These are phyloP conservation scores for Troides helena DNA, from an alignment of 2,888 invertebrate genomes.

Conservation along the genomic window DNA sequence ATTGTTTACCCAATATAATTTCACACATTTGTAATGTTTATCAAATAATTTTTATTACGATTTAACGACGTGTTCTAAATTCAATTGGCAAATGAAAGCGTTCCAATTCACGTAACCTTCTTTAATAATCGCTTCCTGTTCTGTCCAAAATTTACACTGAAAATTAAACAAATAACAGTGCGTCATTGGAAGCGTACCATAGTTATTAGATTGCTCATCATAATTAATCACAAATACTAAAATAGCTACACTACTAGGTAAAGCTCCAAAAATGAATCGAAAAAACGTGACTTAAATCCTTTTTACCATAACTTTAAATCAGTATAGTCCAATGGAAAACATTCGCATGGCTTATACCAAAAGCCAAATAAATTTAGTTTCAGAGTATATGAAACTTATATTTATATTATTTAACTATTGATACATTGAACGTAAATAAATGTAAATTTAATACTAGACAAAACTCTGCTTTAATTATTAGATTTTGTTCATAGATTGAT, in stretches of 20 bases:
- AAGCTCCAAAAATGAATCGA: too few species aligned
- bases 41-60: not conserved
- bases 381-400: too few species aligned
- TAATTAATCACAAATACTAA: too few species aligned
- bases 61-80: constrained; percentile 68
- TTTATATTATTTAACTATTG: too few species aligned
- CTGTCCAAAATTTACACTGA: constrained; percentile 68
- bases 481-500: too few species aligned
- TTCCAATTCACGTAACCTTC: constrained; percentile 73
- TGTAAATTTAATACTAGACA: not conserved
- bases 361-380: too few species aligned
- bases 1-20: not conserved
- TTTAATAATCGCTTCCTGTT: constrained; percentile 55
- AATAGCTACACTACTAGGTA: too few species aligned
- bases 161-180: not conserved
- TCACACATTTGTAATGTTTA: not conserved
- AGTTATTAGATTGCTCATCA: not conserved
- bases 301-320: too few species aligned
- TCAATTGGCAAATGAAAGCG: constrained; percentile 70
- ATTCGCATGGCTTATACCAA: too few species aligned
- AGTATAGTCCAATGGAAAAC: too few species aligned
- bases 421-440: too few species aligned
- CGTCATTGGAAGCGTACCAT: not conserved
- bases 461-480: not conserved
- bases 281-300: too few species aligned